Base-by-base conservation (phyloP, 2,888 invertebrate genomes). In the Tineola bisselliella region DNA sequence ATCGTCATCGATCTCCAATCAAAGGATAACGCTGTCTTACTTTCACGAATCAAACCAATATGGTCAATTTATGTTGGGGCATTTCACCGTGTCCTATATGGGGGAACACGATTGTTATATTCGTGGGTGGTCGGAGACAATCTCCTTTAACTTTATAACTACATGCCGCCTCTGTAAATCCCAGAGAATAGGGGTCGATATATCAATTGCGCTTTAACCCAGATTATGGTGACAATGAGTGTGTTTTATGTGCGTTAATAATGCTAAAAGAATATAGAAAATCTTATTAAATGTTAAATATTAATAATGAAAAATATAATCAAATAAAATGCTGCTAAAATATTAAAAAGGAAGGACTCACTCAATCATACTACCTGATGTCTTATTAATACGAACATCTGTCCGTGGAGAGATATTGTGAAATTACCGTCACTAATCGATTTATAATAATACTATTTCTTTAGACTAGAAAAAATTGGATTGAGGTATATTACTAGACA, bases 341-440 rank as follows among this genome's bases (percentile, higher is more conserved):
- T 12, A 38, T 48, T 13, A 48, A 17, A 17, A 54, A 25, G 25
- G 25, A 54, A 33, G 4, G 58, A 61, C 31, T 6, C 61, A 61
- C 62, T 62, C 62, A 59, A 63, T 62, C 19, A 44, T 43, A 66
- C 68, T 68, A 68, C 68, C 68, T 68, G 68, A 63, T 38, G 62
- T 64, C 64, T 31, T 19, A 48, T 48, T 60, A 25, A 44, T 13
- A 17, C 31, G 54, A 56, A 59, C 56, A 60, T 61, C 60, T 57
- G 59, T 30, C 64, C 59, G 64, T 62, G 57, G 62, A 64, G 63
- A 64, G 63, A 61, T 64, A 63, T 67, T 63, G 68, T 71, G 69
- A 70, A 74, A 70, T 70, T 67, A 70, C 69, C 78, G 73, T 75
- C 63, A 65, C 75, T 78, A 79, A 79, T 79, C 65, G 64, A 69